These are phyloP conservation scores for Riparia riparia DNA, from an alignment of 2,113 vertebrate genomes.

Conservation along the genomic window DNA sequence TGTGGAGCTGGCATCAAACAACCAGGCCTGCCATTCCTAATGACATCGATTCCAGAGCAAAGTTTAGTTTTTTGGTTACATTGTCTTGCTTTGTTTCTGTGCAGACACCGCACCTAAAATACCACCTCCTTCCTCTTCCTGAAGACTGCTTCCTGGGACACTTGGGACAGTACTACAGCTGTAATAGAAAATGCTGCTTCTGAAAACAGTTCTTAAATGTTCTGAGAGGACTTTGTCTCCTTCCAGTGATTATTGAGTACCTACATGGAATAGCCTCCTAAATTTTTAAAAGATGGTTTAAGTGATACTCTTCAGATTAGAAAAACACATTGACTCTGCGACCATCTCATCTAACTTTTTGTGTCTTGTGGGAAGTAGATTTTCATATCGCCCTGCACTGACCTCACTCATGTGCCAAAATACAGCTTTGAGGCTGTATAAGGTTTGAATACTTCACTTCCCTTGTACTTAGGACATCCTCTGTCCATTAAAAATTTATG, in stretches of 20 bases:
- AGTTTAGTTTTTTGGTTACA: neutral
- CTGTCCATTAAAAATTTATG: neutral
- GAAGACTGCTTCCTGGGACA: neutral
- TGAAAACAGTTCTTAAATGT: neutral
- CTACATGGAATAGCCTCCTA: neutral
- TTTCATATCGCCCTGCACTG: neutral
- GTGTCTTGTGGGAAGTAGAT: neutral
- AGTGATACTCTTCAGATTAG: neutral
- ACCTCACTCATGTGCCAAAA: neutral
- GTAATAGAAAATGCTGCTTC: neutral
- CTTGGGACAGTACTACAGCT: neutral
- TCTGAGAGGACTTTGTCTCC: constrained; percentile 1
- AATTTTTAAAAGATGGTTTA: neutral
- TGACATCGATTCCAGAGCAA: neutral
- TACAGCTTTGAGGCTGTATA: neutral
- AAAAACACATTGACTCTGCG: fast-evolving
- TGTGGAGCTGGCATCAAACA: neutral
- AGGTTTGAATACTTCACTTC: neutral
- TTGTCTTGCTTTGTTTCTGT: neutral
- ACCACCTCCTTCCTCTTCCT: neutral
- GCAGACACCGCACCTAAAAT: fast-evolving
- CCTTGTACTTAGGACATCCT: neutral
- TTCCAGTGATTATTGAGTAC: neutral
- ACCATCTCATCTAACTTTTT: neutral
- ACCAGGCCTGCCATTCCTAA: neutral